Percentiles rank a stretch among this genome's conserved stretches.
These are phyloP conservation scores for Nicator chloris DNA, from an alignment of 2,113 vertebrate species.

Conservation along the genomic window DNA sequence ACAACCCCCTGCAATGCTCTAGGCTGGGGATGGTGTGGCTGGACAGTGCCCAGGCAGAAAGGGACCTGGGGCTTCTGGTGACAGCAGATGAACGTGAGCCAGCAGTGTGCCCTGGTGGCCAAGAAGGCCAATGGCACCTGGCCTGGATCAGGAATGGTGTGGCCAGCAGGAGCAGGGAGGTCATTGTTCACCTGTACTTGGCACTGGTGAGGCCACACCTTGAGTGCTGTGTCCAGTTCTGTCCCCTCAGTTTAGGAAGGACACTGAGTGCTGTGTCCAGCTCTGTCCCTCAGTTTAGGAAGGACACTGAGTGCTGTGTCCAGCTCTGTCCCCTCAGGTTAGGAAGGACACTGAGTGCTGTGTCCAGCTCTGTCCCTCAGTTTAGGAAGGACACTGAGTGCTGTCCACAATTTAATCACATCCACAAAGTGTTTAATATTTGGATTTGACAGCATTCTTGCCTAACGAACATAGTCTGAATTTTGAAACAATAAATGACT, in stretches of 20 bases:
- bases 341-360: neutral
- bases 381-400: neutral
- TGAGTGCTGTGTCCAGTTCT: neutral
- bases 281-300: too few species aligned
- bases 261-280: neutral
- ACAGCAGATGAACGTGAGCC: too few species aligned
- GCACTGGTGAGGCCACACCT: neutral
- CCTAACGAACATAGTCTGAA: neutral
- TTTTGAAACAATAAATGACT: neutral
- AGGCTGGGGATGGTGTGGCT: neutral
- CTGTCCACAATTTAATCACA: neutral
- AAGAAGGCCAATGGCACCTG: neutral
- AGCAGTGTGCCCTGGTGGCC: neutral
- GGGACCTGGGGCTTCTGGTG: neutral
- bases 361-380: too few species aligned
- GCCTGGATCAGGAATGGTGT: neutral
- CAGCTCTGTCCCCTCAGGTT: neutral
- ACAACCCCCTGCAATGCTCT: neutral
- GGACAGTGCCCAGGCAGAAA: neutral
- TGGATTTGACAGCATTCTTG: neutral
- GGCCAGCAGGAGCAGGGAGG: neutral
- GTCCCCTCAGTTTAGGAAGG: neutral
- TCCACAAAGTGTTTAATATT: neutral
- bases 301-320: neutral
- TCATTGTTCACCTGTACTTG: fast-evolving